Evolutionary conservation across 2,797 vertebrate genomes (phyloP).

Genomic region (Poecilia gillii): DNA sequence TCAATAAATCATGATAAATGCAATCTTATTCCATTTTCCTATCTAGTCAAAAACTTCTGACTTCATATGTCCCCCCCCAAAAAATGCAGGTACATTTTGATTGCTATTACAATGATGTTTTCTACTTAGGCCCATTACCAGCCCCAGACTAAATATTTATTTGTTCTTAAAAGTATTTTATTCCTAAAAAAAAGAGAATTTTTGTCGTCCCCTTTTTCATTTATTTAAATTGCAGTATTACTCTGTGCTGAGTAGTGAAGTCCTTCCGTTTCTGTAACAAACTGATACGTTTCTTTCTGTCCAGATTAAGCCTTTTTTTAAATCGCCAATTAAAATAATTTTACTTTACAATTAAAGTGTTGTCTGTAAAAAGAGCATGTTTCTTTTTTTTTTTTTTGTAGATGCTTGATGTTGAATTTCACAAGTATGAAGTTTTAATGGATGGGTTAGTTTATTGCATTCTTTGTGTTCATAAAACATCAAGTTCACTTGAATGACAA

Average conservation of each 20-base stretch:
- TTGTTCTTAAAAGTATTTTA: neutral
- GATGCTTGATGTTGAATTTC: neutral
- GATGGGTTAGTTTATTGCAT: neutral
- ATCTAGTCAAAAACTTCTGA: neutral
- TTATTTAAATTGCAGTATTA: slow-evolving; percentile 69
- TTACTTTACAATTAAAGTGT: slow-evolving; percentile 13
- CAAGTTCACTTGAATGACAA: neutral
- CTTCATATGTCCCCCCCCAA: neutral
- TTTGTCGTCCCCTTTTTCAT: slow-evolving; percentile 33
- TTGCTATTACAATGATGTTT: neutral
- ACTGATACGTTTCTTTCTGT: slow-evolving; percentile 44
- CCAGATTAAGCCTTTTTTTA: slow-evolving; percentile 36
- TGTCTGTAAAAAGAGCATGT: neutral
- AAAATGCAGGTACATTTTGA: neutral
- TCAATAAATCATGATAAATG: slow-evolving; percentile 14
- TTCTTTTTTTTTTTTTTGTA: neutral
- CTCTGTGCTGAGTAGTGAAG: slow-evolving; percentile 52
- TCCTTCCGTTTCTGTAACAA: slow-evolving; percentile 51
- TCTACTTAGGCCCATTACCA: neutral
- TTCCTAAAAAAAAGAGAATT: neutral
- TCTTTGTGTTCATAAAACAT: neutral
- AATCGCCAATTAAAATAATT: slow-evolving; percentile 56
- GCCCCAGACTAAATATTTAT: neutral
- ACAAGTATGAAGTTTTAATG: neutral
- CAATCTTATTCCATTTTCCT: slow-evolving; percentile 6